Base-by-base conservation (phyloP, 1,140 invertebrate species). In the Zeugodacus cucurbitae region DNA sequence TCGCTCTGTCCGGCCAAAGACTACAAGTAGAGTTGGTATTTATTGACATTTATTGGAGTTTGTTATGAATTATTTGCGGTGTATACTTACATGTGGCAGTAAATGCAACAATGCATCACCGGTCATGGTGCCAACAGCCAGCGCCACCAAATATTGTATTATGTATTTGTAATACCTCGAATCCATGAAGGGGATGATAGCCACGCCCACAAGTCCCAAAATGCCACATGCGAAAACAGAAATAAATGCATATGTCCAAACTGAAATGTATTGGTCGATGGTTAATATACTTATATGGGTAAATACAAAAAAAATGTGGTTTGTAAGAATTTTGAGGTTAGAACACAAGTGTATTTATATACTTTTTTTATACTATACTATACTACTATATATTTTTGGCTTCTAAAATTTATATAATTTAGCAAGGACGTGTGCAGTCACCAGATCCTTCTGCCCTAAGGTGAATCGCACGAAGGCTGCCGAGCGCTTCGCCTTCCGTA, bases 21-120 rank as follows among this genome's bases (percentile, higher is more conserved):
- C 92, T 93, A 29, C 22, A 78, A 22, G 22, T 57, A 37, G 8
- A 37, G 4, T 58, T 74, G 1, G 32, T 37, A 22, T 14, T 78
- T 34, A 87, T 54, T 86, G 34, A 87, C 11, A 48, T 86, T 54
- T 20, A 59, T 54, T 85, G 26, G 2, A n/a, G n/a, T n/a, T n/a
- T n/a, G n/a, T n/a, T n/a, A n/a, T n/a, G n/a, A n/a, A n/a, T n/a
- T n/a, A n/a, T n/a, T n/a, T n/a, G n/a, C n/a, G n/a, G n/a, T n/a
- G n/a, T n/a, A 7, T 58, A 94, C 95, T 96, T 89, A 96, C 98
- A 94, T 99, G 98, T 82, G 98, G 98, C 91, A 99, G 94, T 26
- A 99, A 95, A 95, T 99, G 98, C 88, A 99, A 95, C 41, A 99
- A 94, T 2, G 98, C 98, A 95, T 99, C 98, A 7, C 98, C 98